Evolutionary conservation across 2,888 invertebrate genomes (phyloP).

Genomic region (Perdita meconis): DNA sequence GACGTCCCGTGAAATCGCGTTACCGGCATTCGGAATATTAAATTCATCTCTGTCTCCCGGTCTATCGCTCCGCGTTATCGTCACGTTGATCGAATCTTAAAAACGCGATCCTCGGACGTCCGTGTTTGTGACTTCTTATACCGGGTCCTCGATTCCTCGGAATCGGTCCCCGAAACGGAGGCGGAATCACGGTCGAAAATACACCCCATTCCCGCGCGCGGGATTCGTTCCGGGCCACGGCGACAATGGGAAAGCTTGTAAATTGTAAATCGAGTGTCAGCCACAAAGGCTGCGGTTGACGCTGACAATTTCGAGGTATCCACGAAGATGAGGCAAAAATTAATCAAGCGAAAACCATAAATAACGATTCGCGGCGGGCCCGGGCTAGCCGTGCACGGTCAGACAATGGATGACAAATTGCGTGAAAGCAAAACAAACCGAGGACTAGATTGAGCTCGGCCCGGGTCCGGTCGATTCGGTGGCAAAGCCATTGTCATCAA

Average conservation of each 20-base stretch:
- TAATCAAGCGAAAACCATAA: constrained; percentile 80
- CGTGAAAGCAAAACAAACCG: constrained; percentile 78
- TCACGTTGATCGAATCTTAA: constrained; percentile 67
- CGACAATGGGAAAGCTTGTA: constrained; percentile 34
- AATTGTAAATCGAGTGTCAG: constrained; percentile 47
- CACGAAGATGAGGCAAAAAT: constrained; percentile 71
- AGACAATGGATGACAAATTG: constrained; percentile 83
- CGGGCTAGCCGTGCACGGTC: constrained; percentile 58
- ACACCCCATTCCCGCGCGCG: neutral
- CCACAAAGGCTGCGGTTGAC: constrained; percentile 36
- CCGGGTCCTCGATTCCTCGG: neutral
- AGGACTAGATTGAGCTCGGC: constrained; percentile 74
- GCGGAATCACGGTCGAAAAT: neutral
- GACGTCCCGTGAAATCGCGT: constrained; percentile 81
- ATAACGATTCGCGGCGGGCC: constrained; percentile 75
- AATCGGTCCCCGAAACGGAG: neutral
- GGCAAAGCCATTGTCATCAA: constrained; percentile 74
- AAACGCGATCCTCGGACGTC: constrained; percentile 63
- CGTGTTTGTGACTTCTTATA: too few species aligned
- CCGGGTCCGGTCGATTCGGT: constrained; percentile 66
- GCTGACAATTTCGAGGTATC: constrained; percentile 60
- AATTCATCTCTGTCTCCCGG: constrained; percentile 75
- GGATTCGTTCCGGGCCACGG: neutral
- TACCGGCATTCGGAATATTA: constrained; percentile 80
- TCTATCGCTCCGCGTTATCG: constrained; percentile 63